phyloP scores from a whole-genome alignment of 1,140 invertebrate genomes.

The Sitobion miscanthi region DNA sequence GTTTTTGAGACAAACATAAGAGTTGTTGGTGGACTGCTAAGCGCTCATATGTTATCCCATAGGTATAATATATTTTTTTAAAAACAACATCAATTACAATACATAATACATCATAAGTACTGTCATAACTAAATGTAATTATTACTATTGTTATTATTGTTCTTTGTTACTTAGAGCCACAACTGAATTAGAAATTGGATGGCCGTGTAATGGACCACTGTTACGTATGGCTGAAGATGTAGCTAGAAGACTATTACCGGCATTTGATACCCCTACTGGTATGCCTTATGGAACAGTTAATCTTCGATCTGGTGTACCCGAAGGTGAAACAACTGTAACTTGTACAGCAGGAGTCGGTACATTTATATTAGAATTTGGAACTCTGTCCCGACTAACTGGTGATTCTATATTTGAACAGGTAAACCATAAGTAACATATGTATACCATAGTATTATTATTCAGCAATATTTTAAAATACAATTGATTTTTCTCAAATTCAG shows the following conservation, averaged over 20 bases:
- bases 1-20: conserved; percentile 99
- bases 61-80: conserved; percentile 64
- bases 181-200: conserved; percentile 85
- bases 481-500: not conserved
- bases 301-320: conserved; percentile 88
- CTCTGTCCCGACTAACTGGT: conserved; percentile 91
- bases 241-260: conserved; percentile 84
- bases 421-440: conserved; percentile 29
- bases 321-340: conserved; percentile 93
- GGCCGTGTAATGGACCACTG: conserved; percentile 96
- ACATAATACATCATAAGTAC: too few species aligned
- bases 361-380: conserved; percentile 96
- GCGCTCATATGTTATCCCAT: conserved; percentile 91
- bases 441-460: not conserved
- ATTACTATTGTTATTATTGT: not conserved
- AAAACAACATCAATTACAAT: not conserved
- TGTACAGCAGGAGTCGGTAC: conserved; percentile 98
- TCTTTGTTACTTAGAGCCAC: conserved; percentile 70
- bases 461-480: not conserved
- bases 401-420: conserved; percentile 93
- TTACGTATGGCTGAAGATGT: conserved; percentile 93
- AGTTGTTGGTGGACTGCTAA: conserved; percentile 94
- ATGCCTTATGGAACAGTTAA: conserved; percentile 99
- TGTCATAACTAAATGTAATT: not conserved
- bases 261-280: conserved; percentile 88